phyloP scores from a whole-genome alignment of 23 tunicate genomes.

The Diplosoma virens region DNA sequence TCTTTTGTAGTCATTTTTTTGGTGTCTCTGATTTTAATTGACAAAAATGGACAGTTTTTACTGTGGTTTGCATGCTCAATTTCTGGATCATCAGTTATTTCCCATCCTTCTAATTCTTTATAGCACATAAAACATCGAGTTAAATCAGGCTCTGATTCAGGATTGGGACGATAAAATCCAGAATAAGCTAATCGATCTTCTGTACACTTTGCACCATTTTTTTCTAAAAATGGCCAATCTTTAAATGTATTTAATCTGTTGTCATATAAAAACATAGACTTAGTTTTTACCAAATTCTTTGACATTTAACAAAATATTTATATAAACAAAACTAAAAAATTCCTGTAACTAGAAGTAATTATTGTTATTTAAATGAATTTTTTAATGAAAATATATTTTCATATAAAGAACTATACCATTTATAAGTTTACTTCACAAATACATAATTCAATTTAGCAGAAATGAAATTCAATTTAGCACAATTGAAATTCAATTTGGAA shows the following conservation, averaged over 20 bases:
- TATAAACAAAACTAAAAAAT: neutral
- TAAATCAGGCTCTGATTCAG: constrained; percentile 62
- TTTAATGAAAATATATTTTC: no score
- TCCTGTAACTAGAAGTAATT: no score
- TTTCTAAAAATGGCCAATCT: constrained; percentile 50
- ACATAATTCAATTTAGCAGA: no score
- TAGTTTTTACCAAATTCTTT: neutral
- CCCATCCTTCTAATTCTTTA: constrained; percentile 93
- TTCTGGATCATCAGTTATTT: constrained; percentile 60
- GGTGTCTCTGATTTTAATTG: constrained; percentile 13
- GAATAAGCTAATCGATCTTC: constrained; percentile 60
- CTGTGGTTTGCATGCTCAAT: constrained; percentile 52
- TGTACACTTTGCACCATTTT: constrained; percentile 60
- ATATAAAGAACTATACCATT: no score
- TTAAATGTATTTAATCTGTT: constrained; percentile 34
- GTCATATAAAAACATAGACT: constrained; percentile 2
- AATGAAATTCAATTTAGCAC: no score
- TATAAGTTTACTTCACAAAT: no score
- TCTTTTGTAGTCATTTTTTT: constrained; percentile 43
- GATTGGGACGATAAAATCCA: constrained; percentile 93
- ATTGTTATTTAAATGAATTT: no score
- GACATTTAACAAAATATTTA: neutral
- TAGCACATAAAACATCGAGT: constrained; percentile 67
- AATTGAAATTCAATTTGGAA: no score
- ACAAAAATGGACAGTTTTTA: constrained; percentile 46